Conservation (phyloP, 2,888 invertebrate species). For the Ganaspis brasiliensis region DNA sequence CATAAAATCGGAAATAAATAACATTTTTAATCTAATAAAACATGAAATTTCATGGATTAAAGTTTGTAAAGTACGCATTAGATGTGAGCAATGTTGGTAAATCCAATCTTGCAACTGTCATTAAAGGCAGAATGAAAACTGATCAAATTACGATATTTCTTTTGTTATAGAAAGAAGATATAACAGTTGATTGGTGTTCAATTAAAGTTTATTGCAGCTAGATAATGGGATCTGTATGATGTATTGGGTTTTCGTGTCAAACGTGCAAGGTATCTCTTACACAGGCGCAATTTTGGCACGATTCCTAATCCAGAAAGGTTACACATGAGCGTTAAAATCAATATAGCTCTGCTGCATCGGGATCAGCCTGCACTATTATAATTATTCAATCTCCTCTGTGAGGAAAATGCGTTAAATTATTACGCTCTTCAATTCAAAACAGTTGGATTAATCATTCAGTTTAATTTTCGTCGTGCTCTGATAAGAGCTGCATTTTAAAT, state of each 20-base stretch:
- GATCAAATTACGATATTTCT: too few species aligned
- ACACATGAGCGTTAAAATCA: constrained; percentile 13
- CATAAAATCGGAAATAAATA: too few species aligned
- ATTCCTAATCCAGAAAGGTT: neutral
- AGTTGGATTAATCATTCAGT: neutral
- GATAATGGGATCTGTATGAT: constrained; percentile 4
- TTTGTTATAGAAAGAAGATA: too few species aligned
- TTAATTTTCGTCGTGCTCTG: neutral
- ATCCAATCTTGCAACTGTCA: too few species aligned
- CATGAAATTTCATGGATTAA: too few species aligned
- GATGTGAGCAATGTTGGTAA: too few species aligned
- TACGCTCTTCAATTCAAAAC: neutral
- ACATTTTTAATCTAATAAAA: too few species aligned
- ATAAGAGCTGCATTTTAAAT: too few species aligned
- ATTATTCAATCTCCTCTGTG: neutral
- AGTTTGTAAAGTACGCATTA: too few species aligned
- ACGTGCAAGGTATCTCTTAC: neutral
- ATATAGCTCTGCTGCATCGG: constrained; percentile 27
- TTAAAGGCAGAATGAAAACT: too few species aligned
- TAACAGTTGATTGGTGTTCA: neutral
- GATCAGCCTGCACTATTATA: neutral
- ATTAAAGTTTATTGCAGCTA: neutral
- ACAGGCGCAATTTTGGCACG: constrained; percentile 19
- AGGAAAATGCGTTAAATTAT: neutral
- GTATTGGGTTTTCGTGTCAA: neutral